Evolutionary conservation across 2,888 invertebrate species (phyloP).

Genomic region (Amiota mariae): DNA sequence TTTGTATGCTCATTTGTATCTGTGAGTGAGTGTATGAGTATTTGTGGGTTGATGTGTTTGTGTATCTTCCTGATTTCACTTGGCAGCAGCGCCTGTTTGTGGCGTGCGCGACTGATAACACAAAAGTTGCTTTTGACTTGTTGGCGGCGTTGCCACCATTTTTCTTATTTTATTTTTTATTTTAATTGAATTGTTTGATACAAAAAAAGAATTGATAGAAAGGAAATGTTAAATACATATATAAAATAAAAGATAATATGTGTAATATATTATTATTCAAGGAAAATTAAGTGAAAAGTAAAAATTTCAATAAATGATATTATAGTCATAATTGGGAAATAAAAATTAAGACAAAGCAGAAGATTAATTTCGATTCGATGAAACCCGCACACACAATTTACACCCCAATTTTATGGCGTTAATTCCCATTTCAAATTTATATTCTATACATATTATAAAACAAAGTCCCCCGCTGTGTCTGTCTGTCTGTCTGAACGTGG

Average conservation of each 20-base stretch:
- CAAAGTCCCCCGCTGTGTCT: too few relatives aligned
- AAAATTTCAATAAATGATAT: too few relatives aligned
- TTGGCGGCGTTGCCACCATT: conserved; percentile 31
- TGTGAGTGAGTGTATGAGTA: background rate
- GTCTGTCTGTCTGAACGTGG: too few relatives aligned
- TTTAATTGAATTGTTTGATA: conserved; percentile 3
- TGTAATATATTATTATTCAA: background rate
- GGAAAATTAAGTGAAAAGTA: conserved; percentile 1
- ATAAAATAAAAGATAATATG: too few relatives aligned
- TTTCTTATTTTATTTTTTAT: conserved; percentile 11
- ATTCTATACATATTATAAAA: too few relatives aligned
- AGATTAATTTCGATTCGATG: too few relatives aligned
- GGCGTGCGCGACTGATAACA: conserved; percentile 55
- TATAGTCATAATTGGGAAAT: too few relatives aligned
- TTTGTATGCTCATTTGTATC: conserved; percentile 7
- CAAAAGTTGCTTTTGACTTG: conserved; percentile 26
- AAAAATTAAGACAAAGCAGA: too few relatives aligned
- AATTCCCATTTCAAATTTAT: too few relatives aligned
- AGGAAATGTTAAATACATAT: background rate
- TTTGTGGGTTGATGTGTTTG: conserved; percentile 24
- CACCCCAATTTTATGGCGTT: too few relatives aligned
- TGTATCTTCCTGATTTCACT: background rate
- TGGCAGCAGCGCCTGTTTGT: conserved; percentile 33
- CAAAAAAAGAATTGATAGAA: background rate
- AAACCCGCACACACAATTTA: too few relatives aligned